Evolutionary conservation across 2,113 vertebrate genomes (phyloP), one percentile per base, ranked within the genome.

Genomic region (Naja naja): DNA sequence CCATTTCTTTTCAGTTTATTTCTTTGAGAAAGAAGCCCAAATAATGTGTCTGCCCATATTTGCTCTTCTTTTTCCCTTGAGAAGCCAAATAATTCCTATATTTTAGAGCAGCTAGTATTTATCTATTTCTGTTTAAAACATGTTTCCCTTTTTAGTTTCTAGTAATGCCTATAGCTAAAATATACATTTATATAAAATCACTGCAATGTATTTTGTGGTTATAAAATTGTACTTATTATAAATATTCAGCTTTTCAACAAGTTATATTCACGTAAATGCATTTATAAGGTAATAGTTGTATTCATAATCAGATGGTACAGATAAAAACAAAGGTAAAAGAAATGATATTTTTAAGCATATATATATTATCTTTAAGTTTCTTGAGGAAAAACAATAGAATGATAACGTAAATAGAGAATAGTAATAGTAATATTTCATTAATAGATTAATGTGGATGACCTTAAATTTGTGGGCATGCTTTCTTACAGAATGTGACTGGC

Each of bases 401-500:
- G 23, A 58, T 86, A 30, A 49, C 49, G 8, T 45, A 87, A 87
- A 47, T 14, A 74, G 27, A 14, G 54, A 52, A 39, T 27, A 81
- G 53, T 85, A 93, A 56, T 85, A 55, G 54, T 95, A 39, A 92
- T 89, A 91, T 92, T 52, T 89, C 55, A 9, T 30, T 81, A 92
- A 47, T 43, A 95, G 94, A 58, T 90, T 89, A 94, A 81, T n/a
- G 81, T 34, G 92, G 34, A 81, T 81, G 34, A 27, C 9, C 92
- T 97, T 92, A 98, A 89, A 93, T 94, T 86, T 93, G 81, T 95
- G 18, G 0, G 23, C 30, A 22, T 94, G 89, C 87, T 94, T 95
- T 85, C 91, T 92, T 90, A 56, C 96, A 98, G 98, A 98, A 98
- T 47, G 64, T 97, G 49, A 98, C 97, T n/a, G 95, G 97, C 88